A percentile compares a stretch with the other conserved stretches of the same genome.
Evolutionary conservation across 2,113 vertebrate genomes (phyloP).

Genomic region (Tyrannus savana): DNA sequence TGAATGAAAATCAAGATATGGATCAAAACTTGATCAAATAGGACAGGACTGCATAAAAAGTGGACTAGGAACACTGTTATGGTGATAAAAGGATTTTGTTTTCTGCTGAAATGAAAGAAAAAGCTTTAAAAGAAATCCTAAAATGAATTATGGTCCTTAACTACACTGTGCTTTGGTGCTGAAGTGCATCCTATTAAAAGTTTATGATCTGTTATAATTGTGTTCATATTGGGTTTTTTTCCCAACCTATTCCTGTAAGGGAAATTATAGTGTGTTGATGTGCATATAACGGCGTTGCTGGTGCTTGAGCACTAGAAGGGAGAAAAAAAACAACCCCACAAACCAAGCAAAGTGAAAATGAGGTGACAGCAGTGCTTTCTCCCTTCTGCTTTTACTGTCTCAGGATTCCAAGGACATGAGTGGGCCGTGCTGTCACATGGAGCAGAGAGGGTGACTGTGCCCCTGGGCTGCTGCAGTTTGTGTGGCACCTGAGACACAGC

Average conservation of each 20-base stretch:
- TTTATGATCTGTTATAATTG: neutral
- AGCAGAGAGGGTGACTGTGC: neutral
- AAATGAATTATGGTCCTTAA: neutral
- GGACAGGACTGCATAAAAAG: neutral
- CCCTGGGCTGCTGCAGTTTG: neutral
- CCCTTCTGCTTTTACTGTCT: neutral
- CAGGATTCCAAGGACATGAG: neutral
- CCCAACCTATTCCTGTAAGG: neutral
- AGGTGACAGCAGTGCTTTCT: neutral
- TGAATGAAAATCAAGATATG: neutral
- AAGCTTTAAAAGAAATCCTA: neutral
- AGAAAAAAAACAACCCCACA: neutral
- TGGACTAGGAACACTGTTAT: neutral
- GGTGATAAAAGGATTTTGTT: neutral
- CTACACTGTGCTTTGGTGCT: neutral
- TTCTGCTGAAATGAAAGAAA: neutral
- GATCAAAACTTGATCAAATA: neutral
- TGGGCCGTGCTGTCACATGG: accelerated
- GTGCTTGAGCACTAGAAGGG: neutral
- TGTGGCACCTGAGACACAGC: neutral
- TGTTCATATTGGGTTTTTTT: neutral
- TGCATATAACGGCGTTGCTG: neutral
- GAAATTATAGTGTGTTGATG: neutral
- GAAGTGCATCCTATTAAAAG: neutral
- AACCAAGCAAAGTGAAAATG: neutral